Evolutionary conservation across 2,113 vertebrate species (phyloP), one percentile per base, ranked within the genome.

Genomic region (Siniperca chuatsi): DNA sequence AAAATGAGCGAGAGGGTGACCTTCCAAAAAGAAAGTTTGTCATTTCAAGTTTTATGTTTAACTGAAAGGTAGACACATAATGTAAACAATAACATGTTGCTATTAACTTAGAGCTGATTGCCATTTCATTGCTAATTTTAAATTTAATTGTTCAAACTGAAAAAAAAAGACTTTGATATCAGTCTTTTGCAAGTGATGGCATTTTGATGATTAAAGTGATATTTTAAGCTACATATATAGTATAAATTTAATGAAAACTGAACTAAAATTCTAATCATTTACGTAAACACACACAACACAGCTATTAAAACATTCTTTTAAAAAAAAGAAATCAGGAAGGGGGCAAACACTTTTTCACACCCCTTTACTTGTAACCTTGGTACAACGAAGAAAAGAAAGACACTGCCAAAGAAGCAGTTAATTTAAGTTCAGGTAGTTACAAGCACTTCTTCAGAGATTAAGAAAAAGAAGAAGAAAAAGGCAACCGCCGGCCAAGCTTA

Each of bases 11-110:
- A 16, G 71, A 4, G 65, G 35, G 44, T 92, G 90, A 95, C 94
- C 93, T 95, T 95, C 85, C 37, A n/a, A 73, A 80, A 75, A 83
- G 48, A 87, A 94, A 91, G 82, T 92, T 90, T 79, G n/a, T n/a
- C 4, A 54, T 76, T 46, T 76, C 29, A 75, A 90, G 69, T 75
- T 84, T 62, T 48, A 40, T 10, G 35, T 64, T 18, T 25, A 76
- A 75, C 55, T 73, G 25, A 70, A 77, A 65, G n/a, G 4, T 13
- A 37, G 60, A 46, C 8, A 15, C 6, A 15, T 4, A 7, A 55
- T 58, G 13, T 58, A 62, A 87, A 54, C 1, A 20, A 54, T 16
- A 50, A n/a, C 13, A 25, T n/a, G 12, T 23, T 64, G 15, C 58
- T 64, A 20, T 57, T 68, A 33, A 75, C 50, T 60, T 20, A 4